Evolutionary conservation across 2,888 invertebrate species (phyloP).

Genomic region (Ormyrus rosae): DNA sequence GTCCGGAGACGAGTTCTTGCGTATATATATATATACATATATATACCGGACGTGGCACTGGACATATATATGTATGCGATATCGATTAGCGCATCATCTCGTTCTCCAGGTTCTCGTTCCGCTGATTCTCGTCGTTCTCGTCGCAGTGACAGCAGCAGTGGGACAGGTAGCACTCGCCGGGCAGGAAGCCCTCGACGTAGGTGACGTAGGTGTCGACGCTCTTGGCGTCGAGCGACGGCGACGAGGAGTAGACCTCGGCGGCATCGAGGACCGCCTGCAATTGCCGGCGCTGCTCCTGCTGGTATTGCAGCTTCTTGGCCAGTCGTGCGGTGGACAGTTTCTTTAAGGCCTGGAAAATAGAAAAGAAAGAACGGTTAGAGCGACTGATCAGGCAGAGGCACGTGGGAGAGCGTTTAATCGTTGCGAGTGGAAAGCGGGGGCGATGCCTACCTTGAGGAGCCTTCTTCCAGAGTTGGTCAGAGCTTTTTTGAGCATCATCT

Average conservation of each 20-base stretch:
- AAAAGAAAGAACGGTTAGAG: background rate
- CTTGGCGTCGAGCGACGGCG: slow-evolving; percentile 69
- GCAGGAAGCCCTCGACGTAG: slow-evolving; percentile 67
- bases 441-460: slow-evolving; percentile 70
- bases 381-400: background rate
- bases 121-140: slow-evolving; percentile 72
- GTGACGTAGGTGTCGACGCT: slow-evolving; percentile 73
- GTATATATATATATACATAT: background rate
- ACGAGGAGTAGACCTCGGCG: slow-evolving; percentile 68
- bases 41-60: background rate
- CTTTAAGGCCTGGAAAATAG: background rate
- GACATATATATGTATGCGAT: background rate
- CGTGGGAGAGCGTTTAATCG: background rate
- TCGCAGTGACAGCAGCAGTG: slow-evolving; percentile 69
- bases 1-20: background rate
- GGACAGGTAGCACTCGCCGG: slow-evolving; percentile 65
- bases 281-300: slow-evolving; percentile 42
- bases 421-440: background rate
- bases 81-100: slow-evolving; percentile 67
- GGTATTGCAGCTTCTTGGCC: slow-evolving; percentile 32
- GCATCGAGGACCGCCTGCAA: slow-evolving; percentile 62
- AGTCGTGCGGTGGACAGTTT: slow-evolving; percentile 9
- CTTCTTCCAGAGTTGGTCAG: slow-evolving; percentile 71
- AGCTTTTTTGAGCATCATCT: slow-evolving; percentile 70
- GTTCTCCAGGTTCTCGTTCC: slow-evolving; percentile 73